Evolutionary conservation across 1,140 invertebrate genomes (phyloP).

Genomic region (Diachasmimorpha longicaudata): DNA sequence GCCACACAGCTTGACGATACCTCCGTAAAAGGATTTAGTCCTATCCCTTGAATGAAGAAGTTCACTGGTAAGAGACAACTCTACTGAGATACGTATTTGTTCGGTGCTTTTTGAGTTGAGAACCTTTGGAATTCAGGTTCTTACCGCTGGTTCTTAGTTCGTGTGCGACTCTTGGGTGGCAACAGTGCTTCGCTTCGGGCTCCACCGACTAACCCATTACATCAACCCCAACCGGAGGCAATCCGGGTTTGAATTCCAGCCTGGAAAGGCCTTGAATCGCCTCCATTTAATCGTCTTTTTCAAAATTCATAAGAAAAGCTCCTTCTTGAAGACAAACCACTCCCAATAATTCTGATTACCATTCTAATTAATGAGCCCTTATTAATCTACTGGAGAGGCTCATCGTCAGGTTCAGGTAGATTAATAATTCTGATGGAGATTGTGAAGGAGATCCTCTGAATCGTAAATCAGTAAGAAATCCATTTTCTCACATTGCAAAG

Average conservation of each 20-base stretch:
- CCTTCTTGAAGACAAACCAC: background rate
- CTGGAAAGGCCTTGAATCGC: background rate
- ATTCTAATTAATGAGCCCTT: background rate
- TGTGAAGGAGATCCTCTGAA: no score
- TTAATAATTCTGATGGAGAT: slow-evolving; percentile 49
- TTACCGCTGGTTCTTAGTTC: slow-evolving; percentile 24
- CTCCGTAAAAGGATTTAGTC: slow-evolving; percentile 43
- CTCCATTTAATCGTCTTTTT: background rate
- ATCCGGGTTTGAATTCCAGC: background rate
- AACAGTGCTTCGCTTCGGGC: slow-evolving; percentile 13
- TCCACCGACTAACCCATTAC: slow-evolving; percentile 18
- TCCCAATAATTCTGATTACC: no score
- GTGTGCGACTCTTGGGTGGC: slow-evolving; percentile 21
- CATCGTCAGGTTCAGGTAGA: slow-evolving; percentile 58
- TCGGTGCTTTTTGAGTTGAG: slow-evolving; percentile 43
- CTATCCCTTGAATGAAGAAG: slow-evolving; percentile 39
- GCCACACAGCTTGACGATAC: background rate
- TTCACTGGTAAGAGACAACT: slow-evolving; percentile 15
- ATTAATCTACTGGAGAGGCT: slow-evolving; percentile 50
- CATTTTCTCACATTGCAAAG: no score
- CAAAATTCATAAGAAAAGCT: background rate
- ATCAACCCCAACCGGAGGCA: slow-evolving; percentile 10
- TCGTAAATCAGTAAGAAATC: no score
- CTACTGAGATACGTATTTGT: background rate
- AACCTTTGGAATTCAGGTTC: slow-evolving; percentile 60